Conservation (phyloP, 2,888 invertebrate genomes). For the Ecliptopera silaceata region DNA sequence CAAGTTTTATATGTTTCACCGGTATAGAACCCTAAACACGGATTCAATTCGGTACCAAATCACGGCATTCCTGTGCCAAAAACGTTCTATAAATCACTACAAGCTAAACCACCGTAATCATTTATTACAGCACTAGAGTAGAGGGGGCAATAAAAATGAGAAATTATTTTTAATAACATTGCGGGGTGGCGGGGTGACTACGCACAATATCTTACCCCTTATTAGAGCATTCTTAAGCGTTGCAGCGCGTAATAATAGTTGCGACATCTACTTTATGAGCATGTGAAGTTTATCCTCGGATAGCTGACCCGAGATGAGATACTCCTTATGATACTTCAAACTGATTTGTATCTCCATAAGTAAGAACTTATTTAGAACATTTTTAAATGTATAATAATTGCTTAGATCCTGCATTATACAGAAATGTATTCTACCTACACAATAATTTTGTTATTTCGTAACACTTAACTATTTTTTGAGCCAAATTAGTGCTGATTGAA, state of each 20-base stretch:
- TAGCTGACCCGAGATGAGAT: slow-evolving; percentile 23
- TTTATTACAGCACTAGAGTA: slow-evolving; percentile 64
- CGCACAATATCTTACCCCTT: slow-evolving; percentile 42
- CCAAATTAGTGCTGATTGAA: too few relatives aligned
- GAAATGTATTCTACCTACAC: too few relatives aligned
- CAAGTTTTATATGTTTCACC: too few relatives aligned
- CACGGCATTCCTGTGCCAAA: slow-evolving; percentile 25
- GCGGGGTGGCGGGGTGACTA: slow-evolving; percentile 41
- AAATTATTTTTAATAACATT: slow-evolving; percentile 83
- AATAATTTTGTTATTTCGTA: too few relatives aligned
- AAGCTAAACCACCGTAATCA: slow-evolving; percentile 50
- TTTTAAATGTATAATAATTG: too few relatives aligned
- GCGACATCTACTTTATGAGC: slow-evolving; percentile 70
- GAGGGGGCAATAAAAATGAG: slow-evolving; percentile 79
- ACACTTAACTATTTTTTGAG: too few relatives aligned
- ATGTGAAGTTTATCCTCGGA: slow-evolving; percentile 48
- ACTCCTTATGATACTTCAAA: neutral
- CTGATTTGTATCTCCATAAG: neutral
- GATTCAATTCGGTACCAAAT: slow-evolving; percentile 11
- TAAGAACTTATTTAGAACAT: neutral
- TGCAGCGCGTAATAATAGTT: slow-evolving; percentile 67
- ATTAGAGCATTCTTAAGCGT: slow-evolving; percentile 70
- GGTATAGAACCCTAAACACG: slow-evolving; percentile 6
- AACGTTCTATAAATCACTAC: slow-evolving; percentile 39
- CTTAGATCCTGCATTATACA: too few relatives aligned